These are phyloP conservation scores for Heliornis fulica DNA, from an alignment of 2,113 vertebrate species.

Conservation along the genomic window DNA sequence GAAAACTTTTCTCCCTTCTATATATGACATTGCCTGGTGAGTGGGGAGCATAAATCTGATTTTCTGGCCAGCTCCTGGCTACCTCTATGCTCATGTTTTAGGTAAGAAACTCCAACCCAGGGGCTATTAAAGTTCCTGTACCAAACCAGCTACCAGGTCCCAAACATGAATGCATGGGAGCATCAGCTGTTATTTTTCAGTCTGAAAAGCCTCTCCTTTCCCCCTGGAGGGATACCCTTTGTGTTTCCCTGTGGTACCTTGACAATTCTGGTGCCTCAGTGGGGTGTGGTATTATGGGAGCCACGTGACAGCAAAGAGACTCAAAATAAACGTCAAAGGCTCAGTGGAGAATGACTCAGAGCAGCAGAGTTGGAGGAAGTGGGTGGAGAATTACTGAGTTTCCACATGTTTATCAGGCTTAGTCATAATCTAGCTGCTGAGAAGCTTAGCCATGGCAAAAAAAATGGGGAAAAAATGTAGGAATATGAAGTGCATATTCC, in stretches of 20 bases:
- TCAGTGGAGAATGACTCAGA: conserved; percentile 53
- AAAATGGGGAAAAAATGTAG: neutral
- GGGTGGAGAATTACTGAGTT: conserved; percentile 56
- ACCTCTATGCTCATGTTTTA: neutral
- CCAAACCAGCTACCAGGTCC: neutral
- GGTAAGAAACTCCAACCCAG: neutral
- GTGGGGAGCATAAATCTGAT: neutral
- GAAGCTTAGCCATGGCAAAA: conserved; percentile 20
- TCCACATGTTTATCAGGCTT: conserved; percentile 47
- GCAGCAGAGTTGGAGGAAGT: conserved; percentile 37
- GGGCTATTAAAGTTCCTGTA: neutral
- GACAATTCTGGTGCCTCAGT: neutral
- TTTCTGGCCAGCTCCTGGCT: neutral
- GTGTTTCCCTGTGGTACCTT: neutral
- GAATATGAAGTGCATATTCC: neutral
- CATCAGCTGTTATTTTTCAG: neutral
- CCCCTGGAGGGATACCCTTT: neutral
- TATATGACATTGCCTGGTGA: rapidly evolving
- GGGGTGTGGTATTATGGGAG: neutral
- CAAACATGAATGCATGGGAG: neutral
- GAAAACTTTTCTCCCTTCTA: neutral
- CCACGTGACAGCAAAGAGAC: neutral
- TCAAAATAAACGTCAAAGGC: conserved; percentile 54
- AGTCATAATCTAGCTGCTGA: conserved; percentile 53
- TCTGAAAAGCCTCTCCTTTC: neutral